These are phyloP conservation scores for Homarus americanus DNA, from an alignment of 1,140 invertebrate genomes.

Conservation along the genomic window DNA sequence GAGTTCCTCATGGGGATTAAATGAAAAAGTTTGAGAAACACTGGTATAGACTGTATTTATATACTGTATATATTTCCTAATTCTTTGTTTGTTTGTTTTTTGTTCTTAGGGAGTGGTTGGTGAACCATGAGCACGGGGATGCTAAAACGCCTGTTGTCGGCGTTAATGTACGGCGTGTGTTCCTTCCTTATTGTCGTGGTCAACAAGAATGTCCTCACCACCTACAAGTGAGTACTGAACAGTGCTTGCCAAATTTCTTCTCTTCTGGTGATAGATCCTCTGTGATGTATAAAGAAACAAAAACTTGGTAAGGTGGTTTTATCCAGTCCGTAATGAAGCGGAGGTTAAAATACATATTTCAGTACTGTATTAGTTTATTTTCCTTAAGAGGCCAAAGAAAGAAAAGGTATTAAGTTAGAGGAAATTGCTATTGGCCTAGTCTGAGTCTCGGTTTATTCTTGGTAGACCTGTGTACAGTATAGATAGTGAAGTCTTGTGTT, in stretches of 20 bases:
- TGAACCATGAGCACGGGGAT: constrained; percentile 3
- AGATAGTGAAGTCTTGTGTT: no score
- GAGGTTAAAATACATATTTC: no score
- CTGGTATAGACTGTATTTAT: not conserved
- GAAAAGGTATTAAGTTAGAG: no score
- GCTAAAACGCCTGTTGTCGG: constrained; percentile 80
- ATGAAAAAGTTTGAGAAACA: no score
- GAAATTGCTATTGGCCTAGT: no score
- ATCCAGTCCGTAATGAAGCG: no score
- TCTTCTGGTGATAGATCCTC: not conserved
- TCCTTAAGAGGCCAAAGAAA: no score
- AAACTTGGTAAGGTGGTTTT: no score
- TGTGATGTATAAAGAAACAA: not conserved
- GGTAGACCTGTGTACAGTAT: no score
- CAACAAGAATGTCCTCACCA: constrained; percentile 97
- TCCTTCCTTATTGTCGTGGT: constrained; percentile 97
- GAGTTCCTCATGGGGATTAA: no score
- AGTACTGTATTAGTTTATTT: no score
- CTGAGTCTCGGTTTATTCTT: no score
- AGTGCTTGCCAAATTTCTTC: not conserved
- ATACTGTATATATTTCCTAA: not conserved
- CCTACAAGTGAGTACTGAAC: constrained; percentile 79
- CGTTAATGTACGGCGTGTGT: constrained; percentile 90
- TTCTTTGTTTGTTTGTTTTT: not conserved
- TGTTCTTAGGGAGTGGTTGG: not conserved